phyloP scores from a whole-genome alignment of 2,113 vertebrate genomes.

The Trematomus loennbergii region DNA sequence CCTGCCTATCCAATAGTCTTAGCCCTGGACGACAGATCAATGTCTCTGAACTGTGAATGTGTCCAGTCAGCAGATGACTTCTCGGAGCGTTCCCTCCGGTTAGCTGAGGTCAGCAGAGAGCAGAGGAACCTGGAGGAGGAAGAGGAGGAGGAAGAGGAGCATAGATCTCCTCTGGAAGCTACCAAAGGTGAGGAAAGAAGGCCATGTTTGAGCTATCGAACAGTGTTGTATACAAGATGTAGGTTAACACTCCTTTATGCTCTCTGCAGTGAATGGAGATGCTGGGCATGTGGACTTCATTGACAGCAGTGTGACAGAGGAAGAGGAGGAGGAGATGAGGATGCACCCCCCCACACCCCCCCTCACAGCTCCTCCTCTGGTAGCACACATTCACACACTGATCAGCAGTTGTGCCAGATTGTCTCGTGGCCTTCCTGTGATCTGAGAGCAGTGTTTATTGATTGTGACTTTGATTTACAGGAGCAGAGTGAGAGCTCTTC shows the following conservation, averaged over 20 bases:
- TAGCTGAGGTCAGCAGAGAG: slow-evolving; percentile 86
- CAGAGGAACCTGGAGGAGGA: slow-evolving; percentile 83
- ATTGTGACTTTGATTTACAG: slow-evolving; percentile 58
- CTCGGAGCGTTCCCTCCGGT: slow-evolving; percentile 88
- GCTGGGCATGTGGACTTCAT: slow-evolving; percentile 87
- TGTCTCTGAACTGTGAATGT: background rate
- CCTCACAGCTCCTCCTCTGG: slow-evolving; percentile 58
- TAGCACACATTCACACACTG: slow-evolving; percentile 28
- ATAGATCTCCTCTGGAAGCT: slow-evolving; percentile 33
- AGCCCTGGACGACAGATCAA: background rate
- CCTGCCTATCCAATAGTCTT: background rate
- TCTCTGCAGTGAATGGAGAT: slow-evolving; percentile 81
- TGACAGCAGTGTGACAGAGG: slow-evolving; percentile 81
- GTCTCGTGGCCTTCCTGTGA: background rate
- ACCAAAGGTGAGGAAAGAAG: slow-evolving; percentile 67
- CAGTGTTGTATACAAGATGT: background rate
- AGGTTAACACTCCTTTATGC: too few relatives aligned
- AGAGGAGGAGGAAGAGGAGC: slow-evolving; percentile 76
- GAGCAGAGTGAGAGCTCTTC: slow-evolving; percentile 62
- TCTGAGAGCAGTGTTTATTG: slow-evolving; percentile 1
- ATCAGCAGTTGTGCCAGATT: background rate
- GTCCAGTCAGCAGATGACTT: slow-evolving; percentile 90
- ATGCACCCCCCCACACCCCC: slow-evolving; percentile 25
- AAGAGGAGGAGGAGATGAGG: slow-evolving; percentile 68
- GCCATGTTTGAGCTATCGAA: background rate